Conservation (phyloP, 2,797 vertebrate genomes). For the Carapus acus region DNA sequence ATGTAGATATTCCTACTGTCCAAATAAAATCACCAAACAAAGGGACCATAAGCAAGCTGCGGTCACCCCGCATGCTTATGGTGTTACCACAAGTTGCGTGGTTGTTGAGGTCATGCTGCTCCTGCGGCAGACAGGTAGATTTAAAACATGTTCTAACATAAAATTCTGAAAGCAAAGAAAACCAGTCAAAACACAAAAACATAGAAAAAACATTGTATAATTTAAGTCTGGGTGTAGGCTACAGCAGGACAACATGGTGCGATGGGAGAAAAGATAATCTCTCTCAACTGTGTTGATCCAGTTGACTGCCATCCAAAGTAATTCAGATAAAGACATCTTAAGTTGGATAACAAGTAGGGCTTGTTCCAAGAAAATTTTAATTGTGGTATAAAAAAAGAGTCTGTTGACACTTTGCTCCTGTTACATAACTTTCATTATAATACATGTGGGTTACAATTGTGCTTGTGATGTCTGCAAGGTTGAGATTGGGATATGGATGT, state of each 20-base stretch:
- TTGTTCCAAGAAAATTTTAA: conserved; percentile 27
- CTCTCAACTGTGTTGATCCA: not conserved
- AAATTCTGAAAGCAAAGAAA: conserved; percentile 38
- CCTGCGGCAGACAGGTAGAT: conserved; percentile 15
- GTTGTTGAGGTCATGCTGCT: conserved; percentile 41
- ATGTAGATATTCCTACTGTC: not conserved
- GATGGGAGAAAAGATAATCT: not conserved
- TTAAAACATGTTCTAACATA: too few relatives aligned
- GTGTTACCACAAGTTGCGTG: conserved; percentile 40
- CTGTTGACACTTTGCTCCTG: conserved; percentile 25
- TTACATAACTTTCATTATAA: conserved; percentile 31
- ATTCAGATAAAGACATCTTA: conserved; percentile 1
- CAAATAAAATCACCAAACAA: conserved; percentile 24
- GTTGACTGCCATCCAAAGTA: not conserved
- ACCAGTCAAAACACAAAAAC: too few relatives aligned
- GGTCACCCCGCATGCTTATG: conserved; percentile 20
- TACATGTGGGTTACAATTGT: conserved; percentile 9
- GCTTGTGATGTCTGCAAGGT: conserved; percentile 4
- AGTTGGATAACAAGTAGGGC: conserved; percentile 37
- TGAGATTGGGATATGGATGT: too few relatives aligned
- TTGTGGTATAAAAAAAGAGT: conserved; percentile 20
- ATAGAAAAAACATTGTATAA: not conserved
- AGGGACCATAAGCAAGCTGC: conserved; percentile 2
- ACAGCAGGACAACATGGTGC: not conserved
- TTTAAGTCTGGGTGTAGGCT: not conserved